Evolutionary conservation across 2,113 vertebrate species (phyloP).

Genomic region (Isurus oxyrinchus): DNA sequence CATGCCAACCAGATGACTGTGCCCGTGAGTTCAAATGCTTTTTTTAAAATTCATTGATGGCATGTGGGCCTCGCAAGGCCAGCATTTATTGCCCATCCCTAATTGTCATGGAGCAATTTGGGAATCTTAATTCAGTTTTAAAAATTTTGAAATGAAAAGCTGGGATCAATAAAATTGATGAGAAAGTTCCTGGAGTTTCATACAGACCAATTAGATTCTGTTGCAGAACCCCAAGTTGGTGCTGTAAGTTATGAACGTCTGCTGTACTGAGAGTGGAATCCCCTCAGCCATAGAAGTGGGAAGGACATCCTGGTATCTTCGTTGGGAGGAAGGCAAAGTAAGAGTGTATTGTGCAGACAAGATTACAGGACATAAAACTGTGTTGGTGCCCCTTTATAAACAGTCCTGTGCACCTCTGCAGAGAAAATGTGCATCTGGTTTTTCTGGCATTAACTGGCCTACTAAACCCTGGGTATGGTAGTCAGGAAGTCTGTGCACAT

Average conservation of each 20-base stretch:
- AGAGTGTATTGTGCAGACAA: neutral
- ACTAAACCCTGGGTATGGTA: neutral
- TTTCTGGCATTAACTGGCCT: neutral
- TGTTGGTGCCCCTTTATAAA: neutral
- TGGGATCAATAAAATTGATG: neutral
- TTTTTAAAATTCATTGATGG: no score
- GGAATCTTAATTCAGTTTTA: neutral
- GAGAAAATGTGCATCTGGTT: neutral
- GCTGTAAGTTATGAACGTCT: neutral
- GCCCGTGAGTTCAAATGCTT: no score
- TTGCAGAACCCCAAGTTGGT: neutral
- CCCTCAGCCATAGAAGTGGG: neutral
- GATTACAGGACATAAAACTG: neutral
- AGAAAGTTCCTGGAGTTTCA: neutral
- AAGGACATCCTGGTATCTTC: neutral
- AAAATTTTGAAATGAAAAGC: neutral
- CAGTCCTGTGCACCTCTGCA: neutral
- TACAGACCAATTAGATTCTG: neutral
- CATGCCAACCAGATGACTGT: no score
- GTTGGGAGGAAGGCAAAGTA: neutral
- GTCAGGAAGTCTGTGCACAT: neutral
- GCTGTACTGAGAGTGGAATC: neutral
- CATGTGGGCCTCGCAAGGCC: no score
- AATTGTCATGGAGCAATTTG: no score
- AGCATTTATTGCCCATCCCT: no score